Conservation (phyloP, 2,888 invertebrate species). For the Tuta absoluta region DNA sequence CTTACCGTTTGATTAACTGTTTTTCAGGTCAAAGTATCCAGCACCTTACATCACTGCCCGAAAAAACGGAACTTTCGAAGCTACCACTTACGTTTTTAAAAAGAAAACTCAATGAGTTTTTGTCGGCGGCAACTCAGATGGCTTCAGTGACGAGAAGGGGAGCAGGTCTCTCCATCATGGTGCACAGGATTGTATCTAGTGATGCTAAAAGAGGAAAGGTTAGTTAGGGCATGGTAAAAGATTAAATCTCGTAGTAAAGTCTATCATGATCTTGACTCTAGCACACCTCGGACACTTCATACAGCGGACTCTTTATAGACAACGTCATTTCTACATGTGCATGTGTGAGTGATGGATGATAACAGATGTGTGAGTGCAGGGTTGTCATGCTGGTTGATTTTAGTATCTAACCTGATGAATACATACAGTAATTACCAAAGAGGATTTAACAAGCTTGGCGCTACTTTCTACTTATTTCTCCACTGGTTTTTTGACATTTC, state of each 20-base stretch:
- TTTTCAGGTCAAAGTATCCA: constrained; percentile 75
- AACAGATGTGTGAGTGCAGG: no score
- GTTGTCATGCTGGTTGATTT: no score
- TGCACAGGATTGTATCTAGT: constrained; percentile 86
- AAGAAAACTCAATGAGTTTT: constrained; percentile 69
- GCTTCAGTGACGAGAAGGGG: constrained; percentile 86
- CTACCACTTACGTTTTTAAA: constrained; percentile 62
- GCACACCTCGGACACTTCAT: no score
- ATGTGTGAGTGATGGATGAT: no score
- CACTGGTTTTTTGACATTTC: no score
- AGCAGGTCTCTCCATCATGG: constrained; percentile 89
- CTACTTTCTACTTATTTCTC: no score
- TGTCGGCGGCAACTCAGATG: constrained; percentile 65
- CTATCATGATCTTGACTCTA: no score
- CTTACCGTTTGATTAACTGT: background rate
- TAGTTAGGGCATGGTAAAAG: constrained; percentile 29
- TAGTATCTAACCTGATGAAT: no score
- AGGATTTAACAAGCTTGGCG: no score
- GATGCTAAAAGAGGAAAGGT: constrained; percentile 82
- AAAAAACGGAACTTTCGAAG: constrained; percentile 54
- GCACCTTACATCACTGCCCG: constrained; percentile 61
- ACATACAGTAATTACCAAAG: no score
- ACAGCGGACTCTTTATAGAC: no score
- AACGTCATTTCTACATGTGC: no score
- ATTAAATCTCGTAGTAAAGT: background rate